Conservation (phyloP, 2,797 vertebrate species). For the Philypnodon macrostomus region DNA sequence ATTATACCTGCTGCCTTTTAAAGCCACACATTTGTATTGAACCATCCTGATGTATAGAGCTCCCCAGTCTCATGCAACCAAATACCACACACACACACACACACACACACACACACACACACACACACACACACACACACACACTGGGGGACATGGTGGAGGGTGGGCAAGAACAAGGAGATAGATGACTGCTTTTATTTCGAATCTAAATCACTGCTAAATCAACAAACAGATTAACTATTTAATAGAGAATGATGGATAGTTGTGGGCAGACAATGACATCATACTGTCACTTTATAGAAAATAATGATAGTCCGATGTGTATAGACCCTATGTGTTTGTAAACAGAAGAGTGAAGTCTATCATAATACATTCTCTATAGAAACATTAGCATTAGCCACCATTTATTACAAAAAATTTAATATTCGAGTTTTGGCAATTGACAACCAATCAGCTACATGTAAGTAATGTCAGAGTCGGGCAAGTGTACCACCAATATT, state of each 20-base stretch:
- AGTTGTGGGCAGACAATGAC: slow-evolving; percentile 4
- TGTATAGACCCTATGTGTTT: not conserved
- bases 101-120: slow-evolving; percentile 11
- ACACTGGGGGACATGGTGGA: too few relatives aligned
- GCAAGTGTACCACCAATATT: too few relatives aligned
- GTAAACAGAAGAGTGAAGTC: too few relatives aligned
- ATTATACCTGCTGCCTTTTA: slow-evolving; percentile 50
- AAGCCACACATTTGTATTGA: slow-evolving; percentile 46
- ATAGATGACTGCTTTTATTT: slow-evolving; percentile 45
- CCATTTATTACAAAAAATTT: too few relatives aligned
- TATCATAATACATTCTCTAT: too few relatives aligned
- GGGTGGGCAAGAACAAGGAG: slow-evolving; percentile 12
- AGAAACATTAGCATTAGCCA: too few relatives aligned
- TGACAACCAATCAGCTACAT: too few relatives aligned
- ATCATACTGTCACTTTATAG: slow-evolving; percentile 19
- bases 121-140: slow-evolving; percentile 5
- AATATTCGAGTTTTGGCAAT: too few relatives aligned
- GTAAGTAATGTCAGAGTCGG: too few relatives aligned
- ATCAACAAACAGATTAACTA: slow-evolving; percentile 21
- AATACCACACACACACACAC: slow-evolving; percentile 9
- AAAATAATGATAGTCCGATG: slow-evolving; percentile 23
- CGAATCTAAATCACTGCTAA: slow-evolving; percentile 33
- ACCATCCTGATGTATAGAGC: slow-evolving; percentile 45
- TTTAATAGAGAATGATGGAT: slow-evolving; percentile 4
- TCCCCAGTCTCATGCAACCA: slow-evolving; percentile 15